A percentile compares a stretch with the other conserved stretches of the same genome.
These are phyloP conservation scores for Leuctra nigra DNA, from an alignment of 2,888 invertebrate species.

Conservation along the genomic window DNA sequence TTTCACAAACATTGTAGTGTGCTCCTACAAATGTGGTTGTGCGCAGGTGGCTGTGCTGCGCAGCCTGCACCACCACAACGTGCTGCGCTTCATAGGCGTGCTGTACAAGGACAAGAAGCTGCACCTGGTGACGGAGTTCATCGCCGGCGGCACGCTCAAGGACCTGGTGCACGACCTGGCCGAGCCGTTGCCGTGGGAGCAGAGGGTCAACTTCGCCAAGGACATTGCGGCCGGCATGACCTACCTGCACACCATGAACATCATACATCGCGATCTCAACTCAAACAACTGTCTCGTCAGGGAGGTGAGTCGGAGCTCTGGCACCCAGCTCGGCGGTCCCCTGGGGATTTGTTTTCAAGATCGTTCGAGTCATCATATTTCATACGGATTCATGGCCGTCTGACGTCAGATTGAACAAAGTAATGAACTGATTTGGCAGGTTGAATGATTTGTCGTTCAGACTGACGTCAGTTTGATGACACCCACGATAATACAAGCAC, in stretches of 20 bases:
- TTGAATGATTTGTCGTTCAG: too few relatives aligned
- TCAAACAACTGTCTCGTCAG: conserved; percentile 91
- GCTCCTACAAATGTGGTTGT: too few relatives aligned
- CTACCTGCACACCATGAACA: conserved; percentile 89
- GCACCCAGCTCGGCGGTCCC: too few relatives aligned
- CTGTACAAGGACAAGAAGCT: conserved; percentile 87
- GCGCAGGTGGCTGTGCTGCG: conserved; percentile 80
- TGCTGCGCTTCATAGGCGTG: conserved; percentile 86
- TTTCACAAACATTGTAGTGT: too few relatives aligned
- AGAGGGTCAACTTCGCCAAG: conserved; percentile 76
- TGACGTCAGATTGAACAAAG: too few relatives aligned
- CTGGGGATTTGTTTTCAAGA: too few relatives aligned
- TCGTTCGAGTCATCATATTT: too few relatives aligned
- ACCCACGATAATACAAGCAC: too few relatives aligned
- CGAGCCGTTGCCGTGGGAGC: conserved; percentile 68
- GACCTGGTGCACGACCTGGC: conserved; percentile 70
- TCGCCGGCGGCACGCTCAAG: conserved; percentile 84
- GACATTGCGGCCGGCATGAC: conserved; percentile 92
- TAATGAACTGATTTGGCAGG: too few relatives aligned
- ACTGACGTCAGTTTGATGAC: too few relatives aligned
- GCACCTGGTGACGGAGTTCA: conserved; percentile 89
- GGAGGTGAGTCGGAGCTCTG: conserved; percentile 47
- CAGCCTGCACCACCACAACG: conserved; percentile 82
- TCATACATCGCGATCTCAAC: conserved; percentile 92
- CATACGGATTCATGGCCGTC: too few relatives aligned